These are phyloP conservation scores for Orthonyx spaldingii DNA, from an alignment of 2,113 vertebrate species.

Conservation along the genomic window DNA sequence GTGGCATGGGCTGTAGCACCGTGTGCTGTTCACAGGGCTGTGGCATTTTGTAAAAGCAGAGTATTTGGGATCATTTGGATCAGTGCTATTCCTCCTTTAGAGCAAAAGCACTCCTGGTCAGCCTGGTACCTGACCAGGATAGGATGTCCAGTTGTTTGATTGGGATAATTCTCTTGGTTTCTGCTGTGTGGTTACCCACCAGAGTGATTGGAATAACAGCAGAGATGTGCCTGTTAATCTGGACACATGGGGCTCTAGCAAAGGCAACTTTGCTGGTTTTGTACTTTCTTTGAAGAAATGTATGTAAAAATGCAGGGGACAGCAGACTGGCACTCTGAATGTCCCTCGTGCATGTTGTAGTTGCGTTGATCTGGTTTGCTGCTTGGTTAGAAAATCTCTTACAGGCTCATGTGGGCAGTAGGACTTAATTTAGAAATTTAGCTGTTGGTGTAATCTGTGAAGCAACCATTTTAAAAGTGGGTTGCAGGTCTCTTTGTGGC, in stretches of 20 bases:
- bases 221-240: not conserved
- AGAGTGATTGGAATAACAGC: too few species aligned
- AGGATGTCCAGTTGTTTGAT: not conserved
- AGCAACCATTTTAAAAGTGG: not conserved
- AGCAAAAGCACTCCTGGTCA: not conserved
- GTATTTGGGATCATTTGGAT: not conserved
- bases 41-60: not conserved
- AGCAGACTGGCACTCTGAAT: not conserved
- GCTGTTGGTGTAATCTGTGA: not conserved
- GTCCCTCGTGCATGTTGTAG: not conserved
- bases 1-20: fast-evolving
- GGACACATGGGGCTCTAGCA: fast-evolving
- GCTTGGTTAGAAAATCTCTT: not conserved
- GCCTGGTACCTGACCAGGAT: not conserved
- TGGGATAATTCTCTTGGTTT: not conserved
- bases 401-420: fast-evolving
- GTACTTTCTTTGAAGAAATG: not conserved
- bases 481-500: not conserved
- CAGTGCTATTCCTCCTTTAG: not conserved
- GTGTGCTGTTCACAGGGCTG: not conserved
- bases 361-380: not conserved
- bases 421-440: not conserved
- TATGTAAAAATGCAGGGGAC: fast-evolving
- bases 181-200: fast-evolving
- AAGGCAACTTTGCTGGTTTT: not conserved